A percentile compares a stretch with the other conserved stretches of the same genome.
Evolutionary conservation across 2,888 invertebrate genomes (phyloP).

Genomic region (Tenthredo distinguenda): DNA sequence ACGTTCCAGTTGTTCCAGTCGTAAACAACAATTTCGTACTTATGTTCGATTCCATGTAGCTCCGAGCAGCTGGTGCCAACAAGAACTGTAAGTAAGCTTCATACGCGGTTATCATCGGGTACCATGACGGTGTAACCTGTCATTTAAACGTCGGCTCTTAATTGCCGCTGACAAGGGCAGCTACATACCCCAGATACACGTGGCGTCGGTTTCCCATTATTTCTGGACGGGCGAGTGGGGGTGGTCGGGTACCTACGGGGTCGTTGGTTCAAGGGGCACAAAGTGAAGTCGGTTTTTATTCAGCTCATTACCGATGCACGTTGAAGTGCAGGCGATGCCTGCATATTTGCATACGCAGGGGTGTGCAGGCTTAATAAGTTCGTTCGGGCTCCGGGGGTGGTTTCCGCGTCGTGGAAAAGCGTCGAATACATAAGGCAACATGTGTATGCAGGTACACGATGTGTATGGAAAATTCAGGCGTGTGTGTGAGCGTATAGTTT

Average conservation of each 20-base stretch:
- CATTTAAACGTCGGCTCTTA: conserved; percentile 22
- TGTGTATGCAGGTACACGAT: not conserved
- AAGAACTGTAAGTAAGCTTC: not conserved
- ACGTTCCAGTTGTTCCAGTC: too few relatives aligned
- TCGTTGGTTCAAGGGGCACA: not conserved
- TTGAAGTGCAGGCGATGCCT: not conserved
- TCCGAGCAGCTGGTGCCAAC: not conserved
- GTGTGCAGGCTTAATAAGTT: not conserved
- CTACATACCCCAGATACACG: not conserved
- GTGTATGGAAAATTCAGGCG: too few relatives aligned
- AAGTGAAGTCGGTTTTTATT: not conserved
- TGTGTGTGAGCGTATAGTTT: not conserved
- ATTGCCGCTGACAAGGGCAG: conserved; percentile 16
- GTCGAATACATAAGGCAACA: not conserved
- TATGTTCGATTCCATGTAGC: not conserved
- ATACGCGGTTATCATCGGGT: not conserved
- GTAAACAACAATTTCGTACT: not conserved
- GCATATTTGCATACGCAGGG: not conserved
- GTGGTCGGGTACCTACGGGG: not conserved
- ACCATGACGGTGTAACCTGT: not conserved
- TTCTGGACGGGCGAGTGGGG: not conserved
- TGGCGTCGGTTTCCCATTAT: conserved; percentile 8
- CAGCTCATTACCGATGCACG: conserved; percentile 1
- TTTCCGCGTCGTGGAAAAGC: not conserved
- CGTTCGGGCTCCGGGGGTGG: not conserved